phyloP scores from a whole-genome alignment of 1,140 invertebrate species.

The Elymnias hypermnestra region DNA sequence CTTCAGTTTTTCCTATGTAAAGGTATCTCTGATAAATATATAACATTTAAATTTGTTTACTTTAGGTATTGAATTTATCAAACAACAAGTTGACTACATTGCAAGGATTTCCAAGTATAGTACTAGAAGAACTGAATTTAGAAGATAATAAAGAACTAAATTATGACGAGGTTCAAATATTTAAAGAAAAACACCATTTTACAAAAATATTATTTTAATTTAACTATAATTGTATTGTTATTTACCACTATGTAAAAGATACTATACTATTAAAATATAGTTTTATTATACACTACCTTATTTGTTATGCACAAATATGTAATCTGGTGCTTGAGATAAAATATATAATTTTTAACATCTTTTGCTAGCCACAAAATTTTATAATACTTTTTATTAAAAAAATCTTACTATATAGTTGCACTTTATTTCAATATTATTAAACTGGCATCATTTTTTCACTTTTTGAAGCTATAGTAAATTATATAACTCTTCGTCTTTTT shows the following conservation, averaged over 20 bases:
- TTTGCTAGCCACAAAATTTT: too few relatives aligned
- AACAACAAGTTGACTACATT: conserved; percentile 53
- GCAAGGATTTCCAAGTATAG: conserved; percentile 42
- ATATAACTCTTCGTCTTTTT: too few relatives aligned
- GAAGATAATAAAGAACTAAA: conserved; percentile 37
- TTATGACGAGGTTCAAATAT: conserved; percentile 35
- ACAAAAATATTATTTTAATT: conserved; percentile 22
- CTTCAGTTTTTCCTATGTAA: too few relatives aligned
- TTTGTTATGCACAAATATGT: conserved; percentile 1
- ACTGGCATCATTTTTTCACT: too few relatives aligned
- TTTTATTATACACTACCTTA: background rate
- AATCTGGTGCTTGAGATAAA: background rate
- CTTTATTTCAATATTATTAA: too few relatives aligned
- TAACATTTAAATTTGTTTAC: too few relatives aligned
- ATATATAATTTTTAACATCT: too few relatives aligned
- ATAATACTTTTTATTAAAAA: too few relatives aligned
- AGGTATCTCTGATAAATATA: too few relatives aligned
- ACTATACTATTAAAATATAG: background rate
- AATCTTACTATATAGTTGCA: too few relatives aligned
- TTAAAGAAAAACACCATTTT: conserved; percentile 36
- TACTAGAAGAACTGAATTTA: conserved; percentile 44
- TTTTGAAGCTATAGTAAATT: too few relatives aligned
- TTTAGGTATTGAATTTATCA: conserved; percentile 52
- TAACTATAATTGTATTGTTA: background rate
- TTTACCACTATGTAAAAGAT: background rate